A percentile compares a stretch with the other conserved stretches of the same genome.
phyloP scores from a whole-genome alignment of 2,113 vertebrate species.

The Solenodon paradoxus region DNA sequence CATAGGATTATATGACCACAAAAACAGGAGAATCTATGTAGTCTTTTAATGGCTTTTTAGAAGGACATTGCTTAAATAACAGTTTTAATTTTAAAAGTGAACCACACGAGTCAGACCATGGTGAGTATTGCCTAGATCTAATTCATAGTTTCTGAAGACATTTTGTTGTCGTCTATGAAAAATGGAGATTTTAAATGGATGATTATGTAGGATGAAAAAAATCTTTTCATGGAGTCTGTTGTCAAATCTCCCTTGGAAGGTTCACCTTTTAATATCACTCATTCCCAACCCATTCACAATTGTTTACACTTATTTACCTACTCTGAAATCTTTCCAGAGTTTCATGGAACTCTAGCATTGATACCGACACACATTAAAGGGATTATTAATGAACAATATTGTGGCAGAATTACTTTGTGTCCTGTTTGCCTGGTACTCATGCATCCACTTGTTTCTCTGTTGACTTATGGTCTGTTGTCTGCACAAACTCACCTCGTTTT shows the following conservation, averaged over 20 bases:
- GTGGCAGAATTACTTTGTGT: not conserved
- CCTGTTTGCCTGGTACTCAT: not conserved
- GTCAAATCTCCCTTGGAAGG: not conserved
- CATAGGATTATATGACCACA: not conserved
- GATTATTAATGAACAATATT: not conserved
- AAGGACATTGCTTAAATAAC: not conserved
- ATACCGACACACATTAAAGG: not conserved
- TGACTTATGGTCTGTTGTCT: not conserved
- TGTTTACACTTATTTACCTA: not conserved
- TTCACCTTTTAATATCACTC: not conserved
- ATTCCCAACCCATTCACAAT: not conserved
- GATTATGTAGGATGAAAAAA: not conserved
- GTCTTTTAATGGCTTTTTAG: constrained; percentile 36
- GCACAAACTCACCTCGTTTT: not conserved
- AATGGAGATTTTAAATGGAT: not conserved
- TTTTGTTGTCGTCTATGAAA: not conserved
- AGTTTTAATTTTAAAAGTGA: constrained; percentile 42
- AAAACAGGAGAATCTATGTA: not conserved
- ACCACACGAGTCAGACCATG: constrained; percentile 2
- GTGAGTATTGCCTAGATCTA: constrained; percentile 27
- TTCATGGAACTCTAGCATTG: not conserved
- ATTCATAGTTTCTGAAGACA: not conserved
- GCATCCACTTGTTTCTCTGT: not conserved
- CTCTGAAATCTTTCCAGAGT: not conserved
- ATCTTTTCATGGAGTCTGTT: not conserved